Percentiles rank a stretch among this genome's conserved stretches.
Conservation (phyloP, 2,888 invertebrate genomes). For the Andrena camellia region DNA sequence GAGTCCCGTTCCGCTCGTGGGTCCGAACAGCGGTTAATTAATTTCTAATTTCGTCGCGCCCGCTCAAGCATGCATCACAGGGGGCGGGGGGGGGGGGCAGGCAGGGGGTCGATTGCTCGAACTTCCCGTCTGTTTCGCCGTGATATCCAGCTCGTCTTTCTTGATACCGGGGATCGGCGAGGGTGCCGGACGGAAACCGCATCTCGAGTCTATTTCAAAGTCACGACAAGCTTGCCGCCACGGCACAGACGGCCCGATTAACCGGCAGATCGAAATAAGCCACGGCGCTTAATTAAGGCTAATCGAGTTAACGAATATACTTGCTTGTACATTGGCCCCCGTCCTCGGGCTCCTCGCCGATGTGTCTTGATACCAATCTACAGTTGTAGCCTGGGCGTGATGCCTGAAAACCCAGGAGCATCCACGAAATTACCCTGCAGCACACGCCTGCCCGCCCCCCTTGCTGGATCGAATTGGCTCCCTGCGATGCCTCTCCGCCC, state of each 20-base stretch:
- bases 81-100: not conserved
- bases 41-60: constrained; percentile 35
- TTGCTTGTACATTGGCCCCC: constrained; percentile 51
- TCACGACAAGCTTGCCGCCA: constrained; percentile 45
- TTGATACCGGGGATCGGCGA: constrained; percentile 10
- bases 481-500: constrained; percentile 25
- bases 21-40: constrained; percentile 44
- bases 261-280: constrained; percentile 71
- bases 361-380: constrained; percentile 66
- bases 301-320: constrained; percentile 73
- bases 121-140: constrained; percentile 22
- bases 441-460: not conserved
- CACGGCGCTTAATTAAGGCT: constrained; percentile 69
- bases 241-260: constrained; percentile 65
- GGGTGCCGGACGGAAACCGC: constrained; percentile 52
- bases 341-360: constrained; percentile 35
- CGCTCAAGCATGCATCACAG: constrained; percentile 4
- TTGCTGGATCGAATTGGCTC: constrained; percentile 9
- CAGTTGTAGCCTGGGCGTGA: constrained; percentile 53
- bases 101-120: not conserved
- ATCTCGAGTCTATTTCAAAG: constrained; percentile 62
- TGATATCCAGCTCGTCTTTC: constrained; percentile 13
- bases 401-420: constrained; percentile 50
- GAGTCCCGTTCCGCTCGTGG: not conserved
- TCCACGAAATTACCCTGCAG: constrained; percentile 52